Conservation (phyloP, 2,113 vertebrate genomes). For the Leptocoma aspasia region DNA sequence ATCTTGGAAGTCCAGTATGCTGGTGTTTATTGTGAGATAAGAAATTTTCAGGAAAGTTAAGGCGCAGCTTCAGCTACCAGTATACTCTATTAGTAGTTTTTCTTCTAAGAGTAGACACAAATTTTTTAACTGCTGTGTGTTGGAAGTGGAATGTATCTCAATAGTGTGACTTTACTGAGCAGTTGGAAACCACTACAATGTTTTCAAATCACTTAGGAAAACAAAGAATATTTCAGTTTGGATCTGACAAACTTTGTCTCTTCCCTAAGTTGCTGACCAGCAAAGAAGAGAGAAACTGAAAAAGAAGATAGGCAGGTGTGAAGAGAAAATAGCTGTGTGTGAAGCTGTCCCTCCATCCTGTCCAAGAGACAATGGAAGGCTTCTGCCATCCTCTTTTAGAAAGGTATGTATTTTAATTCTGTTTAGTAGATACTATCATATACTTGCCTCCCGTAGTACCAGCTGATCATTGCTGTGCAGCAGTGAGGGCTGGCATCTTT, state of each 20-base stretch:
- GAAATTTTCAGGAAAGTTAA: neutral
- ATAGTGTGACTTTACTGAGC: neutral
- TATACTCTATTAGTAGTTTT: neutral
- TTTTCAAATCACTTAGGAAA: neutral
- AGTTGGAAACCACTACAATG: neutral
- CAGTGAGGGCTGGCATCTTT: neutral
- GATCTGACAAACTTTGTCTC: constrained; percentile 6
- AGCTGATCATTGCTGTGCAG: neutral
- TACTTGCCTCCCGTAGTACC: neutral
- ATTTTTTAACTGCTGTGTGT: neutral
- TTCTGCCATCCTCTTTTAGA: constrained; percentile 41
- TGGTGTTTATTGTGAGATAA: neutral
- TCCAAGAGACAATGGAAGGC: constrained; percentile 59
- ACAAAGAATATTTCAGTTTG: neutral
- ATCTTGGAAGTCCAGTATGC: neutral
- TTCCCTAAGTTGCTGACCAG: constrained; percentile 85
- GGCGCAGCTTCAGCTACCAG: neutral
- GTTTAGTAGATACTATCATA: neutral
- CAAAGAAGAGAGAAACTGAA: constrained; percentile 78
- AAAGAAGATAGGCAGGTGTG: constrained; percentile 68
- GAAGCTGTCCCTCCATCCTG: constrained; percentile 60
- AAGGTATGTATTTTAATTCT: constrained; percentile 73
- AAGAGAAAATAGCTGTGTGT: constrained; percentile 63
- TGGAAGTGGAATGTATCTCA: neutral
- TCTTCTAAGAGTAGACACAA: neutral